A percentile compares a stretch with the other conserved stretches of the same genome.
Evolutionary conservation across 2,113 vertebrate species (phyloP).

Genomic region (Alligator mississippiensis): DNA sequence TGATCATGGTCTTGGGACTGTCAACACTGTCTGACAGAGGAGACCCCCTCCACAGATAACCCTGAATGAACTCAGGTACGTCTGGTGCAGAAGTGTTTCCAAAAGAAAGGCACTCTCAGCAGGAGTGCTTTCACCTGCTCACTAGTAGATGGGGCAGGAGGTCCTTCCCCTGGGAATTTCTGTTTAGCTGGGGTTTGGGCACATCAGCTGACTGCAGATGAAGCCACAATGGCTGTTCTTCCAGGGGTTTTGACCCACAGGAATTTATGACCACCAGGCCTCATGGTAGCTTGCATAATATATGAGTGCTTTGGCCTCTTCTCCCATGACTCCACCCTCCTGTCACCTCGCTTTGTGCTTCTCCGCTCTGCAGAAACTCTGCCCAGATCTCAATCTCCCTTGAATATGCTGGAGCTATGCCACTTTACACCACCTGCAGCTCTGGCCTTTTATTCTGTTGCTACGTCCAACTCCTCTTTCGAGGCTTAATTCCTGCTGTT

Average conservation of each 20-base stretch:
- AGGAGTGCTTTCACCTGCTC: neutral
- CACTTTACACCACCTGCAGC: neutral
- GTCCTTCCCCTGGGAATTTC: neutral
- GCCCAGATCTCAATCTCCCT: neutral
- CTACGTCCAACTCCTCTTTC: neutral
- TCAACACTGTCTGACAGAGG: no score
- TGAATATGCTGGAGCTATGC: neutral
- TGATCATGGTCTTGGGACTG: no score
- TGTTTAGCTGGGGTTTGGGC: neutral
- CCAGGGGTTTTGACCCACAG: neutral
- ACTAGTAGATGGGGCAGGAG: neutral
- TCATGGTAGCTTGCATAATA: neutral
- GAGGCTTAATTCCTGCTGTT: neutral
- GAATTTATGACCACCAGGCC: neutral
- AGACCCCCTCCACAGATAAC: no score
- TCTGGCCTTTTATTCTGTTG: neutral
- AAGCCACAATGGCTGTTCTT: neutral
- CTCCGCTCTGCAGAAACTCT: neutral
- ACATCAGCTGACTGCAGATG: neutral
- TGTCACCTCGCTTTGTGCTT: neutral
- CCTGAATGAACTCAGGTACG: no score
- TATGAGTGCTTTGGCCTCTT: neutral
- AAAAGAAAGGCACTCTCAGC: neutral
- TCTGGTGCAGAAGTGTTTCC: no score
- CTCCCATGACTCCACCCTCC: neutral